Conservation (phyloP, 2,888 invertebrate genomes). For the Melitaea athalia region DNA sequence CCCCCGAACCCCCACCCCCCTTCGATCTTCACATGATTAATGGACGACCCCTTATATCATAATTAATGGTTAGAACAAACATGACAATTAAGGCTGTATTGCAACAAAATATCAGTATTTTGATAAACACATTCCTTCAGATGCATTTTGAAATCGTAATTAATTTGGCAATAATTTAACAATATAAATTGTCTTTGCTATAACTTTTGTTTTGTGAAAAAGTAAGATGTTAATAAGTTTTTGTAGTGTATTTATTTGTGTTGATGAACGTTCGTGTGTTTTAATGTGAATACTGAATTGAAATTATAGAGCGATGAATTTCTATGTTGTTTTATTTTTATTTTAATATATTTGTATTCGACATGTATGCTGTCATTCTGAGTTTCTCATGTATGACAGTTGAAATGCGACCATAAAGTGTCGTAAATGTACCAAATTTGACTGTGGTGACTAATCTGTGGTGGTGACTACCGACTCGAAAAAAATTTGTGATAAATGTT, state of each 20-base stretch:
- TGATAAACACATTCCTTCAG: slow-evolving; percentile 24
- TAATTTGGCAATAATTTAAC: slow-evolving; percentile 6
- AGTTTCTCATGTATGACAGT: too few relatives aligned
- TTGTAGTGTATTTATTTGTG: slow-evolving; percentile 69
- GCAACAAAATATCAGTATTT: slow-evolving; percentile 18
- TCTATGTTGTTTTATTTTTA: slow-evolving; percentile 31
- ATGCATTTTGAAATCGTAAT: slow-evolving; percentile 28
- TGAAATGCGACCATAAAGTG: too few relatives aligned
- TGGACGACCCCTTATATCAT: too few relatives aligned
- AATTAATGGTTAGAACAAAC: slow-evolving; percentile 2
- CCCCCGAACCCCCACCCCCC: too few relatives aligned
- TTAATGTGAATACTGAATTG: slow-evolving; percentile 51
- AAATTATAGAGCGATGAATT: slow-evolving; percentile 44
- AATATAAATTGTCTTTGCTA: neutral
- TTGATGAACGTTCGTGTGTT: slow-evolving; percentile 65
- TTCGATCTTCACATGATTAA: too few relatives aligned
- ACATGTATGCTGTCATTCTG: neutral
- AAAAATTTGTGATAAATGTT: too few relatives aligned
- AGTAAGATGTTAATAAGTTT: slow-evolving; percentile 41
- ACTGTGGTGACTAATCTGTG: too few relatives aligned
- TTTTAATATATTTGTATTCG: neutral
- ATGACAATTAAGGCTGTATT: slow-evolving; percentile 20
- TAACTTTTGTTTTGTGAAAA: slow-evolving; percentile 8
- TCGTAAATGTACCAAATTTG: too few relatives aligned
- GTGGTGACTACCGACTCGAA: too few relatives aligned